These are phyloP conservation scores for Triplophysa bombifrons DNA, from an alignment of 2,797 vertebrate genomes.

Conservation along the genomic window DNA sequence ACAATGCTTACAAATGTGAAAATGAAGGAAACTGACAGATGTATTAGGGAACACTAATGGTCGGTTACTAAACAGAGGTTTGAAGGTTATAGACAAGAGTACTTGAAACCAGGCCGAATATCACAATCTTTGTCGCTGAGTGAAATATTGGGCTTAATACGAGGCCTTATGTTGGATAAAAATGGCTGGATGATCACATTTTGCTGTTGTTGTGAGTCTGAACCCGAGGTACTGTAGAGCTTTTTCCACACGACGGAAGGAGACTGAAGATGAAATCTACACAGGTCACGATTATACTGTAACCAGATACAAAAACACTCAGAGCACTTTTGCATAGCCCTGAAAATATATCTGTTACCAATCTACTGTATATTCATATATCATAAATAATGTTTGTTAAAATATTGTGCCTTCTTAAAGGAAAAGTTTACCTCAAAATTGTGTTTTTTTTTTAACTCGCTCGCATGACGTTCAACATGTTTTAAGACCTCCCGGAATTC, in stretches of 20 bases:
- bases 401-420: neutral
- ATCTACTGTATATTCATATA: conserved; percentile 34
- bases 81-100: neutral
- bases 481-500: too few species aligned
- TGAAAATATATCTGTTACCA: neutral
- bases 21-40: conserved; percentile 23
- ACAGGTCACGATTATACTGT: neutral
- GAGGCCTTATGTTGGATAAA: neutral
- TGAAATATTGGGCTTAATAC: neutral
- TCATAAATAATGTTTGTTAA: conserved; percentile 13
- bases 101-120: neutral
- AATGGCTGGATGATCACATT: neutral
- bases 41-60: neutral
- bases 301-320: neutral
- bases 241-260: neutral
- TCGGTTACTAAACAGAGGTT: neutral
- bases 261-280: neutral
- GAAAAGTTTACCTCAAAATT: too few species aligned
- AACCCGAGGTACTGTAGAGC: conserved; percentile 10
- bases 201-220: neutral
- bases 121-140: neutral
- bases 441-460: too few species aligned
- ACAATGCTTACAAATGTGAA: conserved; percentile 24
- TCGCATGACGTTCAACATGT: too few species aligned
- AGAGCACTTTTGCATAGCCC: conserved; percentile 5